phyloP scores from a whole-genome alignment of 2,797 vertebrate species.

The Syndactyla subalaris region DNA sequence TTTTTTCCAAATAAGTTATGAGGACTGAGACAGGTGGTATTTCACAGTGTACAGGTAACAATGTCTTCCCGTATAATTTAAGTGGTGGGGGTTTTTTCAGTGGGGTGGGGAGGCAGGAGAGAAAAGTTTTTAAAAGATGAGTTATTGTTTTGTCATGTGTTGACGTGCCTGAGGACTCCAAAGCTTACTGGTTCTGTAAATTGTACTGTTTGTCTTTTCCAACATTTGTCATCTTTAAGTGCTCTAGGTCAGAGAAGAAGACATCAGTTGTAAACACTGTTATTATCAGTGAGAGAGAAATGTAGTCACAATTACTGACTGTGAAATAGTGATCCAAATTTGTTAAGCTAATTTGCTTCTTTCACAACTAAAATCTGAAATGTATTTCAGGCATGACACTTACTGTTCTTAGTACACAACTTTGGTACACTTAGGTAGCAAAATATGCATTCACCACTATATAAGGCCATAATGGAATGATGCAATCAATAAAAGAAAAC shows the following conservation, averaged over 20 bases:
- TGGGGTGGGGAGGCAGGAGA: neutral
- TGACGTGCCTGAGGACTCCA: neutral
- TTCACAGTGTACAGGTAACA: neutral
- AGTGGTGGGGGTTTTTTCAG: neutral
- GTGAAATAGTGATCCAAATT: neutral
- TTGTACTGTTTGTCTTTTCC: slow-evolving; percentile 32
- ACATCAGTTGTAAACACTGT: neutral
- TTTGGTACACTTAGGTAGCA: neutral
- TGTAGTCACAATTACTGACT: slow-evolving; percentile 14
- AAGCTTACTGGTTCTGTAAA: slow-evolving; percentile 58
- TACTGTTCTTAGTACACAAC: neutral
- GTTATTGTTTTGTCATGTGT: neutral
- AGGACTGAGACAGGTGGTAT: neutral
- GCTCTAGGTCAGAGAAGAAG: neutral
- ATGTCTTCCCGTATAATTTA: neutral
- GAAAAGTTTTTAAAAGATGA: neutral
- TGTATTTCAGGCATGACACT: neutral
- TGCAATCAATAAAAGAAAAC: neutral
- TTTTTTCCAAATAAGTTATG: neutral
- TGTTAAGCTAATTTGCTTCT: slow-evolving; percentile 3
- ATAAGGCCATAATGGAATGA: neutral
- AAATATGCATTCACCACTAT: neutral
- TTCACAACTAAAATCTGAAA: neutral
- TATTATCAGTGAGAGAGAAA: neutral
- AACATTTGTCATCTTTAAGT: slow-evolving; percentile 50